phyloP scores from a whole-genome alignment of 2,113 vertebrate species.

The Cyprinodon variegatus region DNA sequence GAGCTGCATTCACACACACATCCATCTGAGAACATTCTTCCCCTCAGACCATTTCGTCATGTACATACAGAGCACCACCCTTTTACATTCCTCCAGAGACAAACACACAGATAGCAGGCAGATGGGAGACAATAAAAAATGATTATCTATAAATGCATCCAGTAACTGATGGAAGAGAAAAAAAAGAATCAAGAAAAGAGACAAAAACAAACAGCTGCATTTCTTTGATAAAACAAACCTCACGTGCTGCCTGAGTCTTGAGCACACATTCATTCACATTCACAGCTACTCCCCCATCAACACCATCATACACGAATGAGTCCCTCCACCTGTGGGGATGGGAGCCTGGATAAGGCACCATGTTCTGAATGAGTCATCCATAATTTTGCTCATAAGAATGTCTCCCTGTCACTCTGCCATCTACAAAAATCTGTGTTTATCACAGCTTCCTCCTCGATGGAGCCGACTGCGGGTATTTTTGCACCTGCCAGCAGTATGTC shows the following conservation, averaged over 20 bases:
- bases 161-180: background rate
- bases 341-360: conserved; percentile 48
- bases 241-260: conserved; percentile 5
- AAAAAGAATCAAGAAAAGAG: background rate
- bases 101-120: conserved; percentile 51
- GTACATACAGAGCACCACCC: conserved; percentile 40
- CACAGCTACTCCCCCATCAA: background rate
- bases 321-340: conserved; percentile 59
- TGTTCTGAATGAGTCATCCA: conserved; percentile 69
- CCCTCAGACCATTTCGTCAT: conserved; percentile 34
- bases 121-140: conserved; percentile 1
- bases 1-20: conserved; percentile 21
- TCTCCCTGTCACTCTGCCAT: background rate
- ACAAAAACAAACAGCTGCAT: conserved; percentile 21
- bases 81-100: conserved; percentile 51
- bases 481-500: conserved; percentile 46
- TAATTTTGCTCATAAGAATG: conserved; percentile 32
- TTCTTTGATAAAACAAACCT: conserved; percentile 35
- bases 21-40: conserved; percentile 39
- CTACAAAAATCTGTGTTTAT: background rate
- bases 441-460: background rate
- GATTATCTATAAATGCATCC: conserved; percentile 11
- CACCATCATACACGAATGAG: conserved; percentile 34
- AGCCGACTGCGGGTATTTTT: conserved; percentile 1
- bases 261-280: conserved; percentile 14